Conservation (phyloP, 2,113 vertebrate species). For the Erythrocercus mccallii region DNA sequence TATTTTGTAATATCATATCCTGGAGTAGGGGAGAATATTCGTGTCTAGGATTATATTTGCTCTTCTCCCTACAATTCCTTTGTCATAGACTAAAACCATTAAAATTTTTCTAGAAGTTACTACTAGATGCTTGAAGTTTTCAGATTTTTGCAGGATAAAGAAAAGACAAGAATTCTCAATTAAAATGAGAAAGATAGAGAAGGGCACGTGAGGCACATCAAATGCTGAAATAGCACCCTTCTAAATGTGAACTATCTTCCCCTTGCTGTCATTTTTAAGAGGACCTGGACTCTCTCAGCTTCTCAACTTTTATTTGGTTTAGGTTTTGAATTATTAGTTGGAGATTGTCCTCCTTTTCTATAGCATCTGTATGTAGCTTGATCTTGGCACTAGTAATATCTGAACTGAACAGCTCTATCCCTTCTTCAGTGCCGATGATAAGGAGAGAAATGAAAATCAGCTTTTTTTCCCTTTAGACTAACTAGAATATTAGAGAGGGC, state of each 20-base stretch:
- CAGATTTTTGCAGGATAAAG: not conserved
- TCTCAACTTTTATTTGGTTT: not conserved
- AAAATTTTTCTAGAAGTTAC: not conserved
- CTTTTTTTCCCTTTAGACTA: not conserved
- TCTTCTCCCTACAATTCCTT: not conserved
- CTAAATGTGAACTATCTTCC: not conserved
- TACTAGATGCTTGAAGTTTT: not conserved
- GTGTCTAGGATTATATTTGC: not conserved
- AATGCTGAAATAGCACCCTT: not conserved
- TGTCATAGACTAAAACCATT: not conserved
- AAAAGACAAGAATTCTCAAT: not conserved
- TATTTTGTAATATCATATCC: not conserved
- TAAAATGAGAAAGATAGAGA: not conserved
- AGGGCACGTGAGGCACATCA: rapidly evolving
- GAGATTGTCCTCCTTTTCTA: not conserved
- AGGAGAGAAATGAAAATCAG: not conserved
- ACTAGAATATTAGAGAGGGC: not conserved
- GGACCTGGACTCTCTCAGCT: not conserved
- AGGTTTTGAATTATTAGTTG: not conserved
- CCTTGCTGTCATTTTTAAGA: not conserved
- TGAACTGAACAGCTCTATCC: not conserved
- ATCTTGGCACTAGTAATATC: not conserved
- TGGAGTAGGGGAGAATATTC: not conserved
- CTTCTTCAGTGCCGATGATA: not conserved
- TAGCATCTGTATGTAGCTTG: not conserved